A percentile compares a stretch with the other conserved stretches of the same genome.
Evolutionary conservation across 2,888 invertebrate genomes (phyloP).

Genomic region (Ectemnius continuus): DNA sequence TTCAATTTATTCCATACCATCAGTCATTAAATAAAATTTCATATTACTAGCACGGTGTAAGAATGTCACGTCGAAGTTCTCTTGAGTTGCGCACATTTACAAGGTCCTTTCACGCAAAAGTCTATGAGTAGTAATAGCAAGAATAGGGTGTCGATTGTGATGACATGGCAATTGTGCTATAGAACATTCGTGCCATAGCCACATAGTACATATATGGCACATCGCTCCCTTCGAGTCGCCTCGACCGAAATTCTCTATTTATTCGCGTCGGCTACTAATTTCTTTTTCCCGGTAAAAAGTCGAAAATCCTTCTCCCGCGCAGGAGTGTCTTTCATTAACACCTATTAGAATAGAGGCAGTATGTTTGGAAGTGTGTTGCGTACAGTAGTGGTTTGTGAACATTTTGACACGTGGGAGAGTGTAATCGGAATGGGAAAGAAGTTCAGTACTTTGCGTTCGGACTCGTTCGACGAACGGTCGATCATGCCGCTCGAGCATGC

Average conservation of each 20-base stretch:
- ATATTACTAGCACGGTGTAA: conserved; percentile 49
- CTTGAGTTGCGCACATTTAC: conserved; percentile 21
- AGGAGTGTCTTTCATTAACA: no score
- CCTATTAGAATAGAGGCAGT: no score
- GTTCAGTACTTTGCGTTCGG: no score
- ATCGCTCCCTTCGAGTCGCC: conserved; percentile 8
- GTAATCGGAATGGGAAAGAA: no score
- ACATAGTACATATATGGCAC: conserved; percentile 35
- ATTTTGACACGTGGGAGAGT: no score
- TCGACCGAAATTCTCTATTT: background rate
- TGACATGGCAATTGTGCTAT: conserved; percentile 23
- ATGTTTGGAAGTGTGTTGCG: no score
- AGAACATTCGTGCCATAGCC: conserved; percentile 16
- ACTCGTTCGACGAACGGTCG: no score
- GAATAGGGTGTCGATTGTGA: conserved; percentile 6
- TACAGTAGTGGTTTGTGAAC: no score
- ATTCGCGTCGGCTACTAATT: no score
- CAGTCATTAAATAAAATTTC: conserved; percentile 53
- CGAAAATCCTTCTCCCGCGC: background rate
- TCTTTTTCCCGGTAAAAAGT: background rate
- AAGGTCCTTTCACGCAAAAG: background rate
- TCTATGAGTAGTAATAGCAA: conserved; percentile 4
- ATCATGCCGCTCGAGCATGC: no score
- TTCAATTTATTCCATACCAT: conserved; percentile 57
- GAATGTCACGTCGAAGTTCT: conserved; percentile 34